These are phyloP conservation scores for Drosophila ambigua DNA, from an alignment of 1,140 invertebrate genomes.

Conservation along the genomic window DNA sequence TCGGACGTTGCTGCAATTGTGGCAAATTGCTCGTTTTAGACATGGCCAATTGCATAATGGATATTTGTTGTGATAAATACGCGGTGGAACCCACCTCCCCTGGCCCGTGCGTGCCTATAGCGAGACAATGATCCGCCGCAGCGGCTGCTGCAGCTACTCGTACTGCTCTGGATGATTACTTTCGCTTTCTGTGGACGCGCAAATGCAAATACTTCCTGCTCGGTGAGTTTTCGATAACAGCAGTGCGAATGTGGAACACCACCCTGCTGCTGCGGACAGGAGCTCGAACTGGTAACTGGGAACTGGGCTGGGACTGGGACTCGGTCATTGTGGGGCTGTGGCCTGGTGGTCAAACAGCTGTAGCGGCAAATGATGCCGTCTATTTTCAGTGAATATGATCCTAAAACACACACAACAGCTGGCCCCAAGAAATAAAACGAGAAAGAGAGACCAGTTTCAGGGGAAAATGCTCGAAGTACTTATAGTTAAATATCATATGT, in stretches of 20 bases:
- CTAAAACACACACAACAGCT: too few relatives aligned
- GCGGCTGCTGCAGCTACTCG: background rate
- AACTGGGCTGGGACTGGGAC: conserved; percentile 10
- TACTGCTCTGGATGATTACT: conserved; percentile 57
- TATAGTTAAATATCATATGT: too few relatives aligned
- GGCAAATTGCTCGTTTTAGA: conserved; percentile 50
- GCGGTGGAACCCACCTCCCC: conserved; percentile 23
- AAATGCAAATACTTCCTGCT: conserved; percentile 78
- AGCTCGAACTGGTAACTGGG: too few relatives aligned
- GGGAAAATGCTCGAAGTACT: too few relatives aligned
- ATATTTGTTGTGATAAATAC: conserved; percentile 54
- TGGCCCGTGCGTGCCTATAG: conserved; percentile 43
- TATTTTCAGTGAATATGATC: too few relatives aligned
- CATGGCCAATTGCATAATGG: conserved; percentile 59
- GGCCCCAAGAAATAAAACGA: too few relatives aligned
- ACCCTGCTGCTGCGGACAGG: conserved; percentile 4
- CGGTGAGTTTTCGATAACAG: conserved; percentile 61
- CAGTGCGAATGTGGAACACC: conserved; percentile 62
- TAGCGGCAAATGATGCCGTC: too few relatives aligned
- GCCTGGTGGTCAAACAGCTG: background rate
- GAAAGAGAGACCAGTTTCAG: too few relatives aligned
- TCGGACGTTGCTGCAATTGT: conserved; percentile 43
- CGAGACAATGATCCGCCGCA: conserved; percentile 45
- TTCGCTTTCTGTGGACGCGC: conserved; percentile 68
- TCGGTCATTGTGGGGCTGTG: conserved; percentile 12